phyloP scores from a whole-genome alignment of 2,113 vertebrate genomes.

The Aphyosemion australe region DNA sequence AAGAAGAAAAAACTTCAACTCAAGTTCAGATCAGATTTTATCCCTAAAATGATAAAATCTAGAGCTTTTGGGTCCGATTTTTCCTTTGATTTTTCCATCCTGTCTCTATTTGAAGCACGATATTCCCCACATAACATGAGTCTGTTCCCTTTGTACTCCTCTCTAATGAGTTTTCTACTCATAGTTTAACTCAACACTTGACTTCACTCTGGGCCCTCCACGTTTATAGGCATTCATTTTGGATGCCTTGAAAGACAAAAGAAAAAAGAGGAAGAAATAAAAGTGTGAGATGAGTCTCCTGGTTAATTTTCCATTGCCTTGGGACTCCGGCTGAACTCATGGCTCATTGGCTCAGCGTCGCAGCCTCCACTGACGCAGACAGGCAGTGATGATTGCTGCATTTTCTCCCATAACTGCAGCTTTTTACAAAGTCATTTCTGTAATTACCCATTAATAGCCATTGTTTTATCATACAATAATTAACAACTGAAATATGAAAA shows the following conservation, averaged over 20 bases:
- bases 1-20: no score
- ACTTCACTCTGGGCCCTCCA: conserved; percentile 16
- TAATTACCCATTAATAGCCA: conserved; percentile 59
- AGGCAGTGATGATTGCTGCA: conserved; percentile 27
- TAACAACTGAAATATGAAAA: conserved; percentile 25
- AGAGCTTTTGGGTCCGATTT: no score
- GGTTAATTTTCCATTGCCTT: conserved; percentile 67
- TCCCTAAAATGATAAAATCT: no score
- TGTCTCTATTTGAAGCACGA: no score
- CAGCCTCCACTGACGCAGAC: conserved; percentile 43
- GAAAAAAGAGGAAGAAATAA: background rate
- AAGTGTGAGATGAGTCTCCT: conserved; percentile 46
- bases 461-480: conserved; percentile 58
- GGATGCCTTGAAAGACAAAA: conserved; percentile 24
- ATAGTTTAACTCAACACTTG: no score
- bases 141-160: no score
- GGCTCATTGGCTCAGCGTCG: conserved; percentile 59
- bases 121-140: no score
- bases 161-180: no score
- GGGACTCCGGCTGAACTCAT: conserved; percentile 55
- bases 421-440: conserved; percentile 48
- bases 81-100: no score
- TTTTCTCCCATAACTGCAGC: conserved; percentile 41
- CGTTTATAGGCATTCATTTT: conserved; percentile 9
- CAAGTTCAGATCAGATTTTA: no score